phyloP scores from a whole-genome alignment of 2,113 vertebrate species.

The Ovis aries region ARS-UI_Ramb_v3.0 NC_056054.1:2703001-2703500 shows the following conservation, averaged over 20 bases:
- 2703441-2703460: fast-evolving
- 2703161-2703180: neutral
- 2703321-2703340: fast-evolving
- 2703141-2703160: fast-evolving
- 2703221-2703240: fast-evolving
- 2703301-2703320: fast-evolving
- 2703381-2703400: neutral
- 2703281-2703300: fast-evolving
- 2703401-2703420: neutral
- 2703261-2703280: neutral
- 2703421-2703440: neutral
- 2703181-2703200: neutral
- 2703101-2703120: fast-evolving
- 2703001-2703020: neutral
- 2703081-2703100: fast-evolving
- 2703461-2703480: fast-evolving
- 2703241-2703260: neutral
- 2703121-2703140: fast-evolving
- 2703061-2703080: fast-evolving
- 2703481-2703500: neutral
- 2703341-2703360: neutral
- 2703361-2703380: neutral
- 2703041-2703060: fast-evolving
- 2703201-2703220: neutral
- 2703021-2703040: neutral